These are phyloP conservation scores for Gymnothorax javanicus DNA, from an alignment of 2,797 vertebrate genomes.

Conservation along the genomic window DNA sequence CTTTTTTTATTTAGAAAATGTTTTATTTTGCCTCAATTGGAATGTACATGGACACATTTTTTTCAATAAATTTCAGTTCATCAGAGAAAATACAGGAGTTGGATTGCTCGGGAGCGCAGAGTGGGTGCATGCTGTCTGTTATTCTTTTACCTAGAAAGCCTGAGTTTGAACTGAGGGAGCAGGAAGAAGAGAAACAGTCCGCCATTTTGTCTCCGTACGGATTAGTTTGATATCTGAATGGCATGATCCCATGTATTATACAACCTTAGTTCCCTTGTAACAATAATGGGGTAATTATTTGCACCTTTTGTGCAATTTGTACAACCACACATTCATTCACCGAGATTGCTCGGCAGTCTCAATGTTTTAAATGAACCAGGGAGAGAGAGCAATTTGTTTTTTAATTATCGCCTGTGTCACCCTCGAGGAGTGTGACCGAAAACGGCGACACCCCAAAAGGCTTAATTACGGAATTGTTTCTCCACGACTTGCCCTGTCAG, in stretches of 20 bases:
- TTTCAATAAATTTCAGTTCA: constrained; percentile 4
- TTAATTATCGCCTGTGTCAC: not conserved
- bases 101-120: constrained; percentile 3
- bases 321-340: not conserved
- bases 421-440: not conserved
- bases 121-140: constrained; percentile 11
- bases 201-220: not conserved
- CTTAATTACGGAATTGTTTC: not conserved
- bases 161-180: not conserved
- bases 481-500: not conserved
- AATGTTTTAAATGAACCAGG: not conserved
- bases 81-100: not conserved
- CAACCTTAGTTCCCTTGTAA: not conserved
- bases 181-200: not conserved
- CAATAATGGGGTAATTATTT: not conserved
- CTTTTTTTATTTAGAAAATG: not conserved
- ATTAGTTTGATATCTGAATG: not conserved
- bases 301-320: too few relatives aligned
- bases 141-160: not conserved
- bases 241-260: not conserved
- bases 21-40: not conserved
- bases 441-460: not conserved
- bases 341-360: not conserved
- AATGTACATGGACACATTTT: not conserved
- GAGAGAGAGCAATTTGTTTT: not conserved